Conservation (phyloP, 2,888 invertebrate species). For the Trichogramma dendrolimi region DNA sequence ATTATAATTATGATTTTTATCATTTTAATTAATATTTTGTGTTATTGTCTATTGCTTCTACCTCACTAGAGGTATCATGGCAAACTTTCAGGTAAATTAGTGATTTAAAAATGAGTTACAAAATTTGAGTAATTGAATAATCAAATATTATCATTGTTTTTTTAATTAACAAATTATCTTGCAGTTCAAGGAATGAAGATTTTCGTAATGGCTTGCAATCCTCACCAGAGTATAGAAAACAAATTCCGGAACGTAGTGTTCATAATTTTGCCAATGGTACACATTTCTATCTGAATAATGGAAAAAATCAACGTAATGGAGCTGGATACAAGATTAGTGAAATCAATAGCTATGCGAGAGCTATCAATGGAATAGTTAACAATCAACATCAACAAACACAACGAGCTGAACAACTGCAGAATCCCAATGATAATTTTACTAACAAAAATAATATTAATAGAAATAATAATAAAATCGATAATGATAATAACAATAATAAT, state of each 20-base stretch:
- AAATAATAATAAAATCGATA: constrained; percentile 12
- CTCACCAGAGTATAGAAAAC: constrained; percentile 16
- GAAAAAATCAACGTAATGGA: constrained; percentile 31
- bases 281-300: constrained; percentile 8
- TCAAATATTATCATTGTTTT: background rate
- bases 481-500: constrained; percentile 16
- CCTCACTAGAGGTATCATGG: constrained; percentile 48
- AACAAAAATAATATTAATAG: constrained; percentile 7
- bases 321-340: constrained; percentile 15
- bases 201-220: constrained; percentile 37
- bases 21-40: background rate
- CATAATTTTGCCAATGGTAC: constrained; percentile 24
- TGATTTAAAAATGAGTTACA: background rate
- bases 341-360: constrained; percentile 13
- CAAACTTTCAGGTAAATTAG: constrained; percentile 48
- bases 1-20: constrained; percentile 5
- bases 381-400: constrained; percentile 4
- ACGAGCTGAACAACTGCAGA: constrained; percentile 7
- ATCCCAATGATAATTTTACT: constrained; percentile 13
- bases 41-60: constrained; percentile 20
- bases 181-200: constrained; percentile 49
- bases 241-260: background rate
- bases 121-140: background rate
- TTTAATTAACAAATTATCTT: constrained; percentile 17
- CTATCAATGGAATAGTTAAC: constrained; percentile 23